phyloP scores from a whole-genome alignment of 30 jellyfish, hydroid and myxozoan species.

The Hydractinia symbiolongicarpus region DNA sequence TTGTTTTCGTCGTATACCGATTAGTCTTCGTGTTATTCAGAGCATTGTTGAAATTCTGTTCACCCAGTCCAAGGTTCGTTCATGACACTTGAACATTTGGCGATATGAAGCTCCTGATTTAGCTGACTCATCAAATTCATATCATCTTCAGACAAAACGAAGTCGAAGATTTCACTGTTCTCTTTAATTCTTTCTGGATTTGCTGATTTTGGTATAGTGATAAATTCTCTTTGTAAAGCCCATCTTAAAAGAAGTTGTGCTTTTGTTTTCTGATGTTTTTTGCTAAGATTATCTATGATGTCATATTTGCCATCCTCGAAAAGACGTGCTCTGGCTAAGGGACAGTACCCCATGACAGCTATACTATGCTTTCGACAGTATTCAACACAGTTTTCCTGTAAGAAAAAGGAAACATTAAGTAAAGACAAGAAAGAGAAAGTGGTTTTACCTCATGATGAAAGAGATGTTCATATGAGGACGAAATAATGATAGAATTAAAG shows the following conservation, averaged over 20 bases:
- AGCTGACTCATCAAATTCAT: constrained; percentile 47
- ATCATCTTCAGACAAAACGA: constrained; percentile 49
- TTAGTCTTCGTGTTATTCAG: background rate
- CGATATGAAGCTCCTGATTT: constrained; percentile 57
- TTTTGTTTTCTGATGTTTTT: constrained; percentile 48
- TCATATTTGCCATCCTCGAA: constrained; percentile 54
- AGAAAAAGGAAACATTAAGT: background rate
- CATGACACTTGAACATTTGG: constrained; percentile 42
- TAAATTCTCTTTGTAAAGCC: constrained; percentile 69
- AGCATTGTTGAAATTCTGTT: background rate
- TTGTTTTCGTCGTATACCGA: no score
- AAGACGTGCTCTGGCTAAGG: constrained; percentile 75
- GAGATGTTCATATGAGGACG: background rate
- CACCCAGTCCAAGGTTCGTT: constrained; percentile 12
- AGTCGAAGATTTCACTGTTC: constrained; percentile 57
- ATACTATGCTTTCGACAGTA: constrained; percentile 49
- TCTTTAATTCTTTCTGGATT: constrained; percentile 63
- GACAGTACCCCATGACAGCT: constrained; percentile 84
- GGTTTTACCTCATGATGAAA: background rate
- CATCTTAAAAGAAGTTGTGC: constrained; percentile 75
- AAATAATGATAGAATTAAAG: no score
- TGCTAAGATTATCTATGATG: constrained; percentile 36
- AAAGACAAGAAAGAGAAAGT: background rate
- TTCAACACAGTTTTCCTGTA: constrained; percentile 44
- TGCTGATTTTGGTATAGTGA: constrained; percentile 80